Evolutionary conservation across 1,140 invertebrate species (phyloP), one percentile per base, ranked within the genome.

Genomic region (Neomicropteryx cornuta): DNA sequence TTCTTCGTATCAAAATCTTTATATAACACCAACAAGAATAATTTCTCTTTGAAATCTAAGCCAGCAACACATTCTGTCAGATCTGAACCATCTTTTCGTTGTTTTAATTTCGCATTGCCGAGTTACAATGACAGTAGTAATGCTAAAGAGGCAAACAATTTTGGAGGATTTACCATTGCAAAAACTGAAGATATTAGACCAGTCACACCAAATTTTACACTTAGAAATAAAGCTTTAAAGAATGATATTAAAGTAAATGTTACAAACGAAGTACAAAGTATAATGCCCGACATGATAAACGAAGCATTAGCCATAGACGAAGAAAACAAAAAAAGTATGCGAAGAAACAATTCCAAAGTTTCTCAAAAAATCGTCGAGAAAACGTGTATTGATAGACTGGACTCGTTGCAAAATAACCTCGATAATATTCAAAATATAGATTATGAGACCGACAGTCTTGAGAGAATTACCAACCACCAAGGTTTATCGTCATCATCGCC

Each of bases 391-490:
- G n/a, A n/a, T n/a, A n/a, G n/a, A n/a, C n/a, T n/a, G n/a, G n/a
- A n/a, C n/a, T n/a, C n/a, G n/a, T n/a, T n/a, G n/a, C 49, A 49
- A 46, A 33, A 50, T 20, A 50, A 40, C 43, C 47, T 54, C 14
- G 58, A 60, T 11, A 61, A 50, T 44, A 52, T 53, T 23, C 44
- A 46, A 37, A 64, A 62, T 10, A 61, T 72, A 33, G 75, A 82
- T 38, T 87, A 84, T 45, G 83, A 88, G 49, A 76, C 80, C 1
- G 84, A 88, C 44, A 88, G 85, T 56, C 60, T 87, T 34, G 83
- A 88, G 58, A 70, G 80, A 44, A 73, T 68, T 38, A 58, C 52
- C 27, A 48, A 52, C 28, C 68, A 65, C 36, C 72, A 70, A 48
- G 65, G 63, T n/a, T 68, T 66, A 5, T 68, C 69, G 4, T 75